These are phyloP conservation scores for Caenorhabditis remanei DNA, from an alignment of 1,140 invertebrate species.

Conservation along the genomic window DNA sequence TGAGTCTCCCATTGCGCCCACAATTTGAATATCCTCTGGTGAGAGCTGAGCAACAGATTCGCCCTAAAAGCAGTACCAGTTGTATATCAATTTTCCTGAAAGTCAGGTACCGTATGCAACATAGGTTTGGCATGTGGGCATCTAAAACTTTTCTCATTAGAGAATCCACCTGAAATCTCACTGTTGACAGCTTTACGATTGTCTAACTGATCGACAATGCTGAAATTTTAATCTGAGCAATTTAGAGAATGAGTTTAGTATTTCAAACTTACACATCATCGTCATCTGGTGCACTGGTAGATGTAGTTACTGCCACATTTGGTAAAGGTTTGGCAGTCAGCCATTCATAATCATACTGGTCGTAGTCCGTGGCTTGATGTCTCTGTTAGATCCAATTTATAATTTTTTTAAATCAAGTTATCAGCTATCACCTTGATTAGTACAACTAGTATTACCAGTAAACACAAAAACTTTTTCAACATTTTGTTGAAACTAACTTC, in stretches of 20 bases:
- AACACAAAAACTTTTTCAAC: no score
- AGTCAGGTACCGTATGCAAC: slow-evolving; percentile 66
- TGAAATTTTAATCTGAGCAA: neutral
- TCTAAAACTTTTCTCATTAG: slow-evolving; percentile 65
- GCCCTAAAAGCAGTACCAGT: neutral
- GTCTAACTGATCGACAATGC: slow-evolving; percentile 22
- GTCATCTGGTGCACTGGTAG: slow-evolving; percentile 19
- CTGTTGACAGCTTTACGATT: slow-evolving; percentile 19
- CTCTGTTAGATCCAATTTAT: neutral
- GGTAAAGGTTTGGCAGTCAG: slow-evolving; percentile 3
- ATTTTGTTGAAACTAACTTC: neutral
- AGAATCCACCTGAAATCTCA: slow-evolving; percentile 59
- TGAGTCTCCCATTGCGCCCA: slow-evolving; percentile 72
- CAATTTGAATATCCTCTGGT: slow-evolving; percentile 72
- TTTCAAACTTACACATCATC: slow-evolving; percentile 32
- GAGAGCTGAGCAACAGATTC: slow-evolving; percentile 65
- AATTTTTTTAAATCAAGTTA: no score
- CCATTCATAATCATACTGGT: slow-evolving; percentile 50
- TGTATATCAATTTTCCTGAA: neutral
- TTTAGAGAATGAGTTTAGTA: no score
- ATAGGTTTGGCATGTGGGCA: slow-evolving; percentile 69
- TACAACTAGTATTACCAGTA: no score
- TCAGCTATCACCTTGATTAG: no score
- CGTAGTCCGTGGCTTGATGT: slow-evolving; percentile 19
- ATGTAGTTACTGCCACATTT: neutral